Evolutionary conservation across 53 echinoderm and acorn worm genomes (phyloP), one percentile per base, ranked within the genome.

Genomic region (Stichopus horrens): DNA sequence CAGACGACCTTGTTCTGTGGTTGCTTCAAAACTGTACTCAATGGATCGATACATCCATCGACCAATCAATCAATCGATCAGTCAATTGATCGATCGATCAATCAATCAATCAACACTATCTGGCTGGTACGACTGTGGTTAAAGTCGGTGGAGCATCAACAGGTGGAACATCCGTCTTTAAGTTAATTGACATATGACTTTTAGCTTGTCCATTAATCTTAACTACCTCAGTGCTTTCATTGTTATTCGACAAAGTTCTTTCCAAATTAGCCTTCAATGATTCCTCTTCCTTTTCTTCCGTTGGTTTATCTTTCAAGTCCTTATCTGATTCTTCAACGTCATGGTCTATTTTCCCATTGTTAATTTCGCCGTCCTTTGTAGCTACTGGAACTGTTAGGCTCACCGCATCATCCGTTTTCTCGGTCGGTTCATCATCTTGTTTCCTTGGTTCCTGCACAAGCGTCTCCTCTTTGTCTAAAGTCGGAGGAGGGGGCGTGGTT

Each of bases 201-300:
- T 81, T 57, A 58, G 57, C 9, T n/a, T 81, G 58, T 58, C 81
- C 81, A 57, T 81, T 81, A n/a, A 21, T 22, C 58, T 55, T 81
- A 56, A 81, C 53, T 5, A 58, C 81, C 51, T 85, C 85, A 6
- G 68, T 65, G 23, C 66, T 85, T 21, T 85, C 85, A 52, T 85
- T 85, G 52, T 85, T 85, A 67, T 85, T 85, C 20, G 85, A 85
- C 37, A 66, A 22, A 57, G 85, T 66, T 23, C 52, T 85, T 21
- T 65, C 85, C 20, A 83, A 18, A 57, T 83, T 83, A 16, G 21
- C 55, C 9, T 77, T 77, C 53, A 77, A 4, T 20, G n/a, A 5
- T 56, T 56, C 57, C 57, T 81, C 81, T 71, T 71, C 68, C 18
- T 68, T 20, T 71, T 71, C 71, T 71, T 13, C 71, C 6, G 71